Evolutionary conservation across 1,140 invertebrate genomes (phyloP), one percentile per base, ranked within the genome.

Genomic region (Ruditapes philippinarum): DNA sequence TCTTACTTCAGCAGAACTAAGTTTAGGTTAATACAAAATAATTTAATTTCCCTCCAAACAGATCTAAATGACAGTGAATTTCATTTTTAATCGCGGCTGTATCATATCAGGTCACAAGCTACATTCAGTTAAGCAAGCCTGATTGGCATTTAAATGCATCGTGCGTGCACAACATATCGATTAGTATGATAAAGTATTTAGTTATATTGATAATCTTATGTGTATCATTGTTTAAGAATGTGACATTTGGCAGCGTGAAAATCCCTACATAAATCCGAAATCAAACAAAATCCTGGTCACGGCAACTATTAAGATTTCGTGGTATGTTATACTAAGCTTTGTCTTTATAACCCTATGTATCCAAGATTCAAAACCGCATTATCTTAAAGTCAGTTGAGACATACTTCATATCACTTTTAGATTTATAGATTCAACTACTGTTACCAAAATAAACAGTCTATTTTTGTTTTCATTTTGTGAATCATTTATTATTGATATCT

Each of bases 181-280:
- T 70, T 70, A 70, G 0, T 38, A 17, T 38, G 65, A 70, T 70
- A 40, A 36, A 70, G 28, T 70, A 70, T 40, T 70, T 17, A 31
- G 65, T 38, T 70, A 28, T 38, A 70, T 45, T 70, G 36, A 70
- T 70, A 62, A 62, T 62, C 57, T 62, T 28, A 28, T 25, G 57
- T 62, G 57, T 62, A 62, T 62, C 57, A 62, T 62, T 62, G 19
- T 62, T 7, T 62, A 62, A 62, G 57, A 62, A 62, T 62, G 57
- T 62, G 57, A 62, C 57, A 62, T 62, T 62, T 62, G 57, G 57
- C 57, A n/a, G 57, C 57, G 57, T 62, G 57, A 62, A 62, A 62
- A 62, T 62, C 57, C 57, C 57, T 28, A 28, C 22, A 62, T 62
- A 62, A 62, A 62, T n/a, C 57, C 28, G 25, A 62, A 62, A 62